Evolutionary conservation across 23 tunicate species (phyloP).

Genomic region (Ciona savignyi): DNA sequence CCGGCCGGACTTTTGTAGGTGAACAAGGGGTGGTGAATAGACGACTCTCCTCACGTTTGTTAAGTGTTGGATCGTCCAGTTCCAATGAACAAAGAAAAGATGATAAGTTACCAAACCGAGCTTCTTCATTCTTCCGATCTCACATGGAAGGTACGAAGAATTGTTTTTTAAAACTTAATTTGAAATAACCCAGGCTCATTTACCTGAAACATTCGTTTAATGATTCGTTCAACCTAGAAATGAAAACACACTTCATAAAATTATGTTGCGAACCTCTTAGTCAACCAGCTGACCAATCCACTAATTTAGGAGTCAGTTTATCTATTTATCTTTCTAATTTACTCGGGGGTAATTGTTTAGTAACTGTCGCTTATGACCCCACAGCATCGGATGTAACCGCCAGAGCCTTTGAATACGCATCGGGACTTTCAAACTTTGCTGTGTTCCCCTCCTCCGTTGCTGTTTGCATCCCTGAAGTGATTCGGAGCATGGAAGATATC

Average conservation of each 20-base stretch:
- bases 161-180: too few species aligned
- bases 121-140: not conserved
- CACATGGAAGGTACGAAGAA: not conserved
- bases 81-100: conserved; percentile 11
- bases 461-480: conserved; percentile 58
- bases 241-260: not conserved
- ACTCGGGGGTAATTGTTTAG: too few species aligned
- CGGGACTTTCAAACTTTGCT: conserved; percentile 16
- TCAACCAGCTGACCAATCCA: too few species aligned
- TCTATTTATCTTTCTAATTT: too few species aligned
- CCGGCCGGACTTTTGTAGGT: too few species aligned
- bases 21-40: not conserved
- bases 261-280: not conserved
- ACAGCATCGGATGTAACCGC: not conserved
- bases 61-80: conserved; percentile 2
- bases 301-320: too few species aligned
- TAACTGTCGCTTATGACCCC: too few species aligned
- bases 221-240: too few species aligned
- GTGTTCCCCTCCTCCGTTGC: conserved; percentile 79
- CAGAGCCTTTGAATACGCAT: not conserved
- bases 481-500: conserved; percentile 25
- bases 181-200: not conserved
- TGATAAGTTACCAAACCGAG: not conserved
- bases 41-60: conserved; percentile 23
- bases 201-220: too few species aligned